Percentiles rank a stretch among this genome's conserved stretches.
These are phyloP conservation scores for Sphaerophoria taeniata DNA, from an alignment of 2,888 invertebrate species.

Conservation along the genomic window DNA sequence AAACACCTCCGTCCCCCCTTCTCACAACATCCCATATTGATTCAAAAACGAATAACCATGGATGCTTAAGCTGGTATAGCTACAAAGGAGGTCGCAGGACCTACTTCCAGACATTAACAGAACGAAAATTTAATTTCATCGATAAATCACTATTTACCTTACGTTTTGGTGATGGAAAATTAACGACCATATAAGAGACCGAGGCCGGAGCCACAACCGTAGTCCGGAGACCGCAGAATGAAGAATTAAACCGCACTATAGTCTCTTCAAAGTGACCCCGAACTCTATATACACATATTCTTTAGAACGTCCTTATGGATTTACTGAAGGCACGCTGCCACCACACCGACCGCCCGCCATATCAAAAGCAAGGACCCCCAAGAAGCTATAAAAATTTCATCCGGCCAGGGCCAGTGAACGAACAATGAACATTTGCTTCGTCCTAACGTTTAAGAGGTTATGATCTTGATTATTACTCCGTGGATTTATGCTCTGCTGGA, in stretches of 20 bases:
- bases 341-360: neutral
- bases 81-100: neutral
- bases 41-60: neutral
- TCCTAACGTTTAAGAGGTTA: constrained; percentile 52
- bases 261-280: constrained; percentile 33
- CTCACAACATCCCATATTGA: constrained; percentile 29
- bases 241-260: constrained; percentile 16
- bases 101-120: constrained; percentile 62
- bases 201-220: no score
- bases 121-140: constrained; percentile 68
- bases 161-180: constrained; percentile 55
- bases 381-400: constrained; percentile 48
- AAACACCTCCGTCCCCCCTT: constrained; percentile 16
- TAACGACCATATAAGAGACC: constrained; percentile 41
- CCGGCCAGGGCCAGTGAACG: neutral
- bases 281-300: constrained; percentile 4
- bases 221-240: neutral
- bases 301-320: neutral
- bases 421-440: constrained; percentile 42
- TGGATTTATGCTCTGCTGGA: constrained; percentile 55
- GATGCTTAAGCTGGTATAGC: neutral
- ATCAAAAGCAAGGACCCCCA: neutral
- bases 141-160: constrained; percentile 71
- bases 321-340: neutral
- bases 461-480: constrained; percentile 62